phyloP scores from a whole-genome alignment of 2,888 invertebrate genomes.

The Leucophora obtusa region DNA sequence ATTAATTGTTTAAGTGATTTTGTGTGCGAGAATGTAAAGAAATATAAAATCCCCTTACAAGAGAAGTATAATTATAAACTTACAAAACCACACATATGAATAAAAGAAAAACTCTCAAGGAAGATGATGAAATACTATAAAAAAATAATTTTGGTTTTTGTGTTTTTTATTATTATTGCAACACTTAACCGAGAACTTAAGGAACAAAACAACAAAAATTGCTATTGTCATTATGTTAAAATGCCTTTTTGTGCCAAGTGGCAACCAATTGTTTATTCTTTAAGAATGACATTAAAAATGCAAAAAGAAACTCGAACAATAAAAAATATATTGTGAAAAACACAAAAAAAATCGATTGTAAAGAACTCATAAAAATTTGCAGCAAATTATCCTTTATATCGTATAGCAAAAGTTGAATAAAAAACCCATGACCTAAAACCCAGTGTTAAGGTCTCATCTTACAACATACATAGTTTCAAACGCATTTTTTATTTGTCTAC shows the following conservation, averaged over 20 bases:
- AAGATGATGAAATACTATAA: slow-evolving; percentile 11
- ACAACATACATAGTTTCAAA: too few relatives aligned
- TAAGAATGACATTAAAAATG: slow-evolving; percentile 2
- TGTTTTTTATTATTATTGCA: slow-evolving; percentile 24
- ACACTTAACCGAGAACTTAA: slow-evolving; percentile 24
- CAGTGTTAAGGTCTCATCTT: background rate
- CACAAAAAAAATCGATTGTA: background rate
- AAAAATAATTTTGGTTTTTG: slow-evolving; percentile 29
- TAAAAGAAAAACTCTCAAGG: slow-evolving; percentile 1
- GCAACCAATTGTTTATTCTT: background rate
- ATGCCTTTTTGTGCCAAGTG: background rate
- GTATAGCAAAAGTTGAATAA: background rate
- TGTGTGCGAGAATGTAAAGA: background rate
- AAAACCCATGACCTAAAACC: background rate
- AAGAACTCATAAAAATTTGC: background rate
- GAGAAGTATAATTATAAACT: slow-evolving; percentile 1
- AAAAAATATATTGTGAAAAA: background rate
- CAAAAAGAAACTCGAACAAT: background rate
- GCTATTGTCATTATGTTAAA: slow-evolving; percentile 13
- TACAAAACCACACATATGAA: background rate
- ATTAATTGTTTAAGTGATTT: background rate
- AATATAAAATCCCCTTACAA: slow-evolving; percentile 3
- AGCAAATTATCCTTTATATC: background rate
- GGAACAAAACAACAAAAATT: background rate
- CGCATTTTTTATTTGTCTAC: too few relatives aligned